Percentiles rank a stretch among this genome's conserved stretches.
Conservation (phyloP, 2,888 invertebrate genomes). For the Orchestes rusci region DNA sequence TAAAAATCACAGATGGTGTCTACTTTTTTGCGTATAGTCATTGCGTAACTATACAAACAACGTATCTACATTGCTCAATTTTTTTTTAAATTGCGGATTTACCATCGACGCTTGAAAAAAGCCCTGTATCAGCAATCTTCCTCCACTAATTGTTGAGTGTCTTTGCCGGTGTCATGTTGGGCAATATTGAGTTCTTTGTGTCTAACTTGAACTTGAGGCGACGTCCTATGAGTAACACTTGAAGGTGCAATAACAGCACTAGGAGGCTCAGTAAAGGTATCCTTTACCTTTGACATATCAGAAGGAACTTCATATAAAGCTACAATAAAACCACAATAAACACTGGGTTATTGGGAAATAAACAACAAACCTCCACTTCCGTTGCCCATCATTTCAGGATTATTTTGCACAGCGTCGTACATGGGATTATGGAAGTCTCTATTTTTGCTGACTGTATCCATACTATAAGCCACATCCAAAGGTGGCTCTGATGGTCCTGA, state of each 20-base stretch:
- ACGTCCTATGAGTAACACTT: conserved; percentile 70
- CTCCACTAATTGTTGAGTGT: conserved; percentile 83
- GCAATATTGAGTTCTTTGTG: conserved; percentile 78
- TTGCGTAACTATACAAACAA: neutral
- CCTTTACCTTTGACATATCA: conserved; percentile 59
- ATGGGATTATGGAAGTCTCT: conserved; percentile 97
- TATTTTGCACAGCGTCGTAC: conserved; percentile 83
- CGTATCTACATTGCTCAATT: too few relatives aligned
- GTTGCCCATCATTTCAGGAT: conserved; percentile 52
- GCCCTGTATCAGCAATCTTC: conserved; percentile 64
- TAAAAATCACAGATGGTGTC: conserved; percentile 19
- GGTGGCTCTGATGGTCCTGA: conserved; percentile 49
- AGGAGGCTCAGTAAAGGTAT: conserved; percentile 51
- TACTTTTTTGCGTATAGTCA: neutral
- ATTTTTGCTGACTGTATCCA: conserved; percentile 72
- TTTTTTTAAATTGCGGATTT: neutral
- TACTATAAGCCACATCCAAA: conserved; percentile 69
- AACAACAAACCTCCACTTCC: conserved; percentile 39
- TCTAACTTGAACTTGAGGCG: conserved; percentile 64
- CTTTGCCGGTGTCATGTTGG: conserved; percentile 78
- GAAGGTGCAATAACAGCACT: conserved; percentile 77
- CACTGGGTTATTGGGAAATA: neutral
- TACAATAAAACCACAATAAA: conserved; percentile 29
- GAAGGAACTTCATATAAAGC: conserved; percentile 79
- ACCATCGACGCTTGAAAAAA: neutral